Evolutionary conservation across 1,140 invertebrate genomes (phyloP).

Genomic region (Drosophila funebris): DNA sequence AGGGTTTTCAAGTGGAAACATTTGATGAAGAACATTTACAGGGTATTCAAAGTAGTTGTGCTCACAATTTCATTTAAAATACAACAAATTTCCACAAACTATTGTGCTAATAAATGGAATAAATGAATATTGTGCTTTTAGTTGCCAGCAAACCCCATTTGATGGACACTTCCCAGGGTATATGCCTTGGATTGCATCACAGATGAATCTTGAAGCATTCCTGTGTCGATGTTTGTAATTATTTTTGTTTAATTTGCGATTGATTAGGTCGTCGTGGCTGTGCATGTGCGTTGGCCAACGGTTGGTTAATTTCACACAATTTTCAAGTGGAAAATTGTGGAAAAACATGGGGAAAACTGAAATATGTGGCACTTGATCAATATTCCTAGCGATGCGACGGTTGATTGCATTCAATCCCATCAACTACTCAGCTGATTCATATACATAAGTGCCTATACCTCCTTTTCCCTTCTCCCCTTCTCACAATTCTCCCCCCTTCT

Average conservation of each 20-base stretch:
- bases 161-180: not conserved
- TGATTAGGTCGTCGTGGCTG: constrained; percentile 35
- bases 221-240: constrained; percentile 4
- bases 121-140: too few relatives aligned
- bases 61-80: too few relatives aligned
- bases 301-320: constrained; percentile 17
- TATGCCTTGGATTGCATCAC: not conserved
- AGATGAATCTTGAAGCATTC: constrained; percentile 6
- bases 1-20: too few relatives aligned
- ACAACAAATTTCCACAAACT: too few relatives aligned
- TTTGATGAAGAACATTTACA: too few relatives aligned
- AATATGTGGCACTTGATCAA: constrained; percentile 49
- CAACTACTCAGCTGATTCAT: constrained; percentile 24
- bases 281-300: not conserved
- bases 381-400: constrained; percentile 5
- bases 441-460: not conserved
- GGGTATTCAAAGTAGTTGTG: too few relatives aligned
- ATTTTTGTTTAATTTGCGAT: constrained; percentile 12
- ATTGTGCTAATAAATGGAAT: too few relatives aligned
- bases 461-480: not conserved
- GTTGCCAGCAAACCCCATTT: not conserved
- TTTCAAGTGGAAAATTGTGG: not conserved
- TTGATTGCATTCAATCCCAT: constrained; percentile 21
- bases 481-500: not conserved
- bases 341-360: constrained; percentile 2